Evolutionary conservation across 2,113 vertebrate species (phyloP).

Genomic region (Stigmatopora argus): DNA sequence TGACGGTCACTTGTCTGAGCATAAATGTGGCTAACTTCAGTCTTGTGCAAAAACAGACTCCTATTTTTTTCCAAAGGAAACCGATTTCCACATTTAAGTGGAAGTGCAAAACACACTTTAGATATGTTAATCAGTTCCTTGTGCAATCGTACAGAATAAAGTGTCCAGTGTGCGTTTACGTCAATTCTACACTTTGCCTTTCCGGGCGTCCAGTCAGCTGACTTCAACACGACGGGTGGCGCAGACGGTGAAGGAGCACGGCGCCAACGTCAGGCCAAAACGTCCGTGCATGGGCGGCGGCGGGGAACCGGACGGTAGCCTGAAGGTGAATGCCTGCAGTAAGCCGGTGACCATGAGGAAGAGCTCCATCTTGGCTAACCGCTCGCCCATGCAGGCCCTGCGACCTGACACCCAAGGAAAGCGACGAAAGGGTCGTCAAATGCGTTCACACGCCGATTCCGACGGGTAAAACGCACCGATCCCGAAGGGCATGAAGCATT

Average conservation of each 20-base stretch:
- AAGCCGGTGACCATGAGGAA: slow-evolving; percentile 84
- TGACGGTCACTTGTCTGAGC: too few relatives aligned
- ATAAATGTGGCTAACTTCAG: too few relatives aligned
- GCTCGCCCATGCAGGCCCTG: slow-evolving; percentile 92
- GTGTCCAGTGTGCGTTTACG: neutral
- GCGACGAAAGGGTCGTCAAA: neutral
- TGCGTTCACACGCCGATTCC: neutral
- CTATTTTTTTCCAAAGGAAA: too few relatives aligned
- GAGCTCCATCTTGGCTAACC: slow-evolving; percentile 94
- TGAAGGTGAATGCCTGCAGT: slow-evolving; percentile 82
- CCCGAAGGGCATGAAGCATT: slow-evolving; percentile 90
- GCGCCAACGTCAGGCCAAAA: slow-evolving; percentile 88
- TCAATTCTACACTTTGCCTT: neutral
- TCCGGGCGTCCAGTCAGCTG: neutral
- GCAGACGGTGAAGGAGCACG: slow-evolving; percentile 75
- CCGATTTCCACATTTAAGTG: too few relatives aligned
- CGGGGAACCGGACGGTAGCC: slow-evolving; percentile 70
- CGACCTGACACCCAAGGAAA: slow-evolving; percentile 71
- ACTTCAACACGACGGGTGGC: slow-evolving; percentile 40
- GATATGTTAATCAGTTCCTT: too few relatives aligned
- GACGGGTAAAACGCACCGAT: slow-evolving; percentile 72
- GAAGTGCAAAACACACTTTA: too few relatives aligned
- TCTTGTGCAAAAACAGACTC: too few relatives aligned
- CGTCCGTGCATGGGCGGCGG: slow-evolving; percentile 78
- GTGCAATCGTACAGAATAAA: neutral